Percentiles rank a stretch among this genome's conserved stretches.
phyloP scores from a whole-genome alignment of 2,888 invertebrate species.

The Vannuccia rotundouncinata region DNA sequence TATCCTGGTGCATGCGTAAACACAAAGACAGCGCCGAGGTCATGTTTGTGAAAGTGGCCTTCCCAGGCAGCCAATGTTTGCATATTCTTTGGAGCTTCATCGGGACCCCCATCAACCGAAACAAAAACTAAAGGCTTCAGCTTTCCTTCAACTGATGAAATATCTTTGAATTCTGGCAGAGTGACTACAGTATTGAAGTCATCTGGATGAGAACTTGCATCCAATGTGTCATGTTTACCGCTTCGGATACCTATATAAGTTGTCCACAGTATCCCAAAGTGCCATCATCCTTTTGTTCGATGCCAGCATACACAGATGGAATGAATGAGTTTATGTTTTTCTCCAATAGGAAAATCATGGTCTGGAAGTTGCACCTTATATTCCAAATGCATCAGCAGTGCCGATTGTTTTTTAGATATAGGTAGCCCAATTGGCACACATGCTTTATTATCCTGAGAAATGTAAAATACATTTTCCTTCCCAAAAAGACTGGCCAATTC shows the following conservation, averaged over 20 bases:
- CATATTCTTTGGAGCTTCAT: background rate
- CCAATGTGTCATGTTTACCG: background rate
- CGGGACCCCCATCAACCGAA: background rate
- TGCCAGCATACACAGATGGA: background rate
- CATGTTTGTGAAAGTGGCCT: background rate
- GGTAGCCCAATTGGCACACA: background rate
- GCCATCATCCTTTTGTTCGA: too few relatives aligned
- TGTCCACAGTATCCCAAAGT: background rate
- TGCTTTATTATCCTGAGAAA: background rate
- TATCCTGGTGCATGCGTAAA: background rate
- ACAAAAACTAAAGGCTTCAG: background rate
- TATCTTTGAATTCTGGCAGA: background rate
- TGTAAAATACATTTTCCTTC: background rate
- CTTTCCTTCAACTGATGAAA: background rate
- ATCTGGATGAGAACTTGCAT: background rate
- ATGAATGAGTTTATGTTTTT: background rate
- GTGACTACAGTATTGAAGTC: background rate
- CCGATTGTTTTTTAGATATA: background rate
- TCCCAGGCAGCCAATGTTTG: background rate
- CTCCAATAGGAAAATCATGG: background rate
- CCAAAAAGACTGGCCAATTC: background rate
- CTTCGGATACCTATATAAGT: background rate
- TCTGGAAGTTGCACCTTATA: background rate
- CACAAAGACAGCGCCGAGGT: background rate
- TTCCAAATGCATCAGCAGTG: background rate